Conservation (phyloP, 2,888 invertebrate species). For the Synanthedon andrenaeformis region DNA sequence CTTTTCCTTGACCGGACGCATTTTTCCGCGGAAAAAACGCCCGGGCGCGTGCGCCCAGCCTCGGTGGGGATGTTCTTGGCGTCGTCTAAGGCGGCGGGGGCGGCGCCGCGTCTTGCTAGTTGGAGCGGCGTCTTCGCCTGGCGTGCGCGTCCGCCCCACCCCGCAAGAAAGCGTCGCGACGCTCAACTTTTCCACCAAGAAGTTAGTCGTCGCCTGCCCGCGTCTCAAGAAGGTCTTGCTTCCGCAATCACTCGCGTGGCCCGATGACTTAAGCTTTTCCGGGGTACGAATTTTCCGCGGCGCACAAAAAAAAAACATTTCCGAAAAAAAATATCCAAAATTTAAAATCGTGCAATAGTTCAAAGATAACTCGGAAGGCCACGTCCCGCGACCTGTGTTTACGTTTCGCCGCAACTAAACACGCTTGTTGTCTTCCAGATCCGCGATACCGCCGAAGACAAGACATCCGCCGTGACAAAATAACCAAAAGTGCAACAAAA, state of each 20-base stretch:
- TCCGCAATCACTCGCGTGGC: constrained; percentile 41
- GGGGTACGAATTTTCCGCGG: constrained; percentile 15
- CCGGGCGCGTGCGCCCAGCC: constrained; percentile 63
- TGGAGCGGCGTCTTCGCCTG: constrained; percentile 66
- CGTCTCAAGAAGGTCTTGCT: constrained; percentile 67
- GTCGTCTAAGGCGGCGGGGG: constrained; percentile 68
- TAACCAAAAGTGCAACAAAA: constrained; percentile 7
- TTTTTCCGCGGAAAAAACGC: constrained; percentile 70
- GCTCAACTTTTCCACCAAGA: constrained; percentile 71
- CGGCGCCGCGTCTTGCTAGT: constrained; percentile 69
- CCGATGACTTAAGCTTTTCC: constrained; percentile 36
- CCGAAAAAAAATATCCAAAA: constrained; percentile 1
- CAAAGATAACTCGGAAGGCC: constrained; percentile 8
- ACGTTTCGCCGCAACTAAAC: constrained; percentile 1
- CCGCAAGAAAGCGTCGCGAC: constrained; percentile 68
- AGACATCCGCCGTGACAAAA: constrained; percentile 10
- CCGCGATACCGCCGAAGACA: constrained; percentile 23
- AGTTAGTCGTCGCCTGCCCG: constrained; percentile 71
- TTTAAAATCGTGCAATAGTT: constrained; percentile 7
- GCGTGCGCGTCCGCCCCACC: constrained; percentile 68
- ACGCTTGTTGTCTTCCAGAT: constrained; percentile 32
- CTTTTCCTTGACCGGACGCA: constrained; percentile 68
- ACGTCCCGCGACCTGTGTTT: constrained; percentile 1
- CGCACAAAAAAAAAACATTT: background rate
- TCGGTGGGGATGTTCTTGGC: constrained; percentile 67